phyloP scores from a whole-genome alignment of 1,140 invertebrate species.

The Saccostrea glomerata region DNA sequence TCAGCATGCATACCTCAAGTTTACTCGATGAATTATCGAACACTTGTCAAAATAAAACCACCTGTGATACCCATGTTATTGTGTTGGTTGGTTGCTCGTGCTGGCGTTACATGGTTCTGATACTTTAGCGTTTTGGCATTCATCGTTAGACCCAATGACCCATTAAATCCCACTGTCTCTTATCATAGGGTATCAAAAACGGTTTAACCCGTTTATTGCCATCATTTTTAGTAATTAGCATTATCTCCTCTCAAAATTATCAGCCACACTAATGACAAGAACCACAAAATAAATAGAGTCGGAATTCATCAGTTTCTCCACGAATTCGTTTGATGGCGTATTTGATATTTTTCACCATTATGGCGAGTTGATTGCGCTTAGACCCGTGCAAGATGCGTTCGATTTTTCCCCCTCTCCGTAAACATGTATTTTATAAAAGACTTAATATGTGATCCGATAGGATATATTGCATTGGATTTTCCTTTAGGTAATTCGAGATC shows the following conservation, averaged over 20 bases:
- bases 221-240: background rate
- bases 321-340: background rate
- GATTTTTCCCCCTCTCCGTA: background rate
- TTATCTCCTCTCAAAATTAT: background rate
- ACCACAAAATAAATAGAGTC: background rate
- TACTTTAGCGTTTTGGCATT: too few species aligned
- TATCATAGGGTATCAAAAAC: too few species aligned
- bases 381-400: background rate
- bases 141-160: too few species aligned
- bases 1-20: background rate
- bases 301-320: background rate
- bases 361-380: background rate
- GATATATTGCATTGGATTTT: slow-evolving; percentile 16
- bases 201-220: background rate
- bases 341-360: slow-evolving; percentile 5
- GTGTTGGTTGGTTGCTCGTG: too few species aligned
- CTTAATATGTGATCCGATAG: slow-evolving; percentile 23
- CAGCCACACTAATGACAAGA: background rate
- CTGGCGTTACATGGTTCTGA: too few species aligned
- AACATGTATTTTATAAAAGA: slow-evolving; percentile 26
- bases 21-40: too few species aligned
- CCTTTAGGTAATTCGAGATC: slow-evolving; percentile 3
- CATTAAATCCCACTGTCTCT: too few species aligned
- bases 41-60: too few species aligned
- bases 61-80: too few species aligned